phyloP scores from a whole-genome alignment of 2,113 vertebrate genomes.

The Melospiza georgiana region DNA sequence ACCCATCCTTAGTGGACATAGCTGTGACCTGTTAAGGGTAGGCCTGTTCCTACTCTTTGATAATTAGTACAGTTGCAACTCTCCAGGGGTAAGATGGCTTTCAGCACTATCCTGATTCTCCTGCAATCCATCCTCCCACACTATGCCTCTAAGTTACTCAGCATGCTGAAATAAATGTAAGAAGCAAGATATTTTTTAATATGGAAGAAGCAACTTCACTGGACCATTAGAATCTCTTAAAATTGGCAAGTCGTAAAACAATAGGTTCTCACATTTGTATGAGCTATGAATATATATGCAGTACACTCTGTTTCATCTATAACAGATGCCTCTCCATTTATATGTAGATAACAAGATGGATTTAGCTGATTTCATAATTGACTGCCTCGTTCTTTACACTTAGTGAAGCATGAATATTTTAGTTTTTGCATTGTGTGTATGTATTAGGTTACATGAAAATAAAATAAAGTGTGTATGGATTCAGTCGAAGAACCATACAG shows the following conservation, averaged over 20 bases:
- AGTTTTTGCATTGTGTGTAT: not conserved
- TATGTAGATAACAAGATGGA: not conserved
- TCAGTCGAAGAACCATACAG: not conserved
- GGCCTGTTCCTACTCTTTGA: too few relatives aligned
- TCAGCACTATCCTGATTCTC: too few relatives aligned
- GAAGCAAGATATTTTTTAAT: not conserved
- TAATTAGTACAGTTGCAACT: too few relatives aligned
- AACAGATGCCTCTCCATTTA: not conserved
- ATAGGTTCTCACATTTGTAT: not conserved
- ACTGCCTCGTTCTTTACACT: not conserved
- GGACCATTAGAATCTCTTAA: not conserved
- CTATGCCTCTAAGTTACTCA: not conserved
- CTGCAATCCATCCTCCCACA: too few relatives aligned
- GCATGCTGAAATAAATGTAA: not conserved
- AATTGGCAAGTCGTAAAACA: not conserved
- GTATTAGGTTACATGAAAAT: not conserved
- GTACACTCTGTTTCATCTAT: not conserved
- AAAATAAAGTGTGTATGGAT: not conserved
- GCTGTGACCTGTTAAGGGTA: too few relatives aligned
- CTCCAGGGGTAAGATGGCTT: too few relatives aligned
- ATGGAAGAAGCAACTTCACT: not conserved
- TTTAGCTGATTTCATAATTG: not conserved
- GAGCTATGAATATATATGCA: rapidly evolving
- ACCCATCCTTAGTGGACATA: too few relatives aligned
- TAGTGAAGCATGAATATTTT: not conserved